Evolutionary conservation across 2,797 vertebrate species (phyloP).

Genomic region (Coreius guichenoti): DNA sequence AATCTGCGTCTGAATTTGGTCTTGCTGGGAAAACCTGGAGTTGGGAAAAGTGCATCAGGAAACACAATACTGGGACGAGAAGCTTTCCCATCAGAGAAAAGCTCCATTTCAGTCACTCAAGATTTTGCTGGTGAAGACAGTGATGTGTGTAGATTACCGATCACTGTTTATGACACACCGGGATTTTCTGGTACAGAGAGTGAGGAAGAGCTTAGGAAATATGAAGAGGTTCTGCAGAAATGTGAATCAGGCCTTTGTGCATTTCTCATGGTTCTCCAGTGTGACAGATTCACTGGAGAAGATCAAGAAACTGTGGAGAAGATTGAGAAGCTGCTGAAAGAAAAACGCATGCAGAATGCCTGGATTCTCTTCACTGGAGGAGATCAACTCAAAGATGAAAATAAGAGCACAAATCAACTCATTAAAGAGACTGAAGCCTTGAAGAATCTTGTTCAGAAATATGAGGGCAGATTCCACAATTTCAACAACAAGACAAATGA

Average conservation of each 20-base stretch:
- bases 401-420: background rate
- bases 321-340: background rate
- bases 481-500: background rate
- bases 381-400: background rate
- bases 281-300: constrained; percentile 16
- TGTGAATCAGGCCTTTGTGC: background rate
- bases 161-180: background rate
- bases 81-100: background rate
- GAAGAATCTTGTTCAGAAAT: no score
- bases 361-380: constrained; percentile 31
- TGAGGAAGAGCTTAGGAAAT: background rate
- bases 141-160: no score
- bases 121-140: no score
- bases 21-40: background rate
- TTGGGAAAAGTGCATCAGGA: background rate
- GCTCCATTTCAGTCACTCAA: background rate
- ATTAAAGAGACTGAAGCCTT: background rate
- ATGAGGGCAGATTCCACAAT: background rate
- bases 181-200: background rate
- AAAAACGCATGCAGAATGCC: background rate
- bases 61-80: background rate
- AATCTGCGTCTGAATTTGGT: no score
- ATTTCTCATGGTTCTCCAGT: constrained; percentile 16
- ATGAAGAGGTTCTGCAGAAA: background rate
- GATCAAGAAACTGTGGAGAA: constrained; percentile 3